These are phyloP conservation scores for Alaudala cheleensis DNA, from an alignment of 2,113 vertebrate species.

Conservation along the genomic window DNA sequence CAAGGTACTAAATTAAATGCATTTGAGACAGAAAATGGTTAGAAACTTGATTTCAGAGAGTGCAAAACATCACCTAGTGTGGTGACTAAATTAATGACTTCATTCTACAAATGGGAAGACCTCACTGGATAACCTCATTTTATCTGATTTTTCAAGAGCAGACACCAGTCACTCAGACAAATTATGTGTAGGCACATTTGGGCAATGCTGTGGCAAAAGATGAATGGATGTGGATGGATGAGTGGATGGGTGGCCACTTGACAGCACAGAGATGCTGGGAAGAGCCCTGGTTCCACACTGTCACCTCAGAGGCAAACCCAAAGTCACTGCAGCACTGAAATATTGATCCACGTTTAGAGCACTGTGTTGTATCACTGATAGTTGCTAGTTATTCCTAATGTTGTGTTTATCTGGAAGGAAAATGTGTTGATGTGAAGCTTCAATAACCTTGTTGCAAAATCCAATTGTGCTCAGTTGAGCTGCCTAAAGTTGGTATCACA, in stretches of 20 bases:
- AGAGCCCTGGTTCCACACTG: not conserved
- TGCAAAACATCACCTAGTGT: not conserved
- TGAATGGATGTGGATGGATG: not conserved
- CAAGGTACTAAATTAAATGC: not conserved
- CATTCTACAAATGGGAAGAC: not conserved
- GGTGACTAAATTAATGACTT: not conserved
- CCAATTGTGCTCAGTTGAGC: not conserved
- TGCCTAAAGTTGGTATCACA: not conserved
- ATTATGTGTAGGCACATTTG: not conserved
- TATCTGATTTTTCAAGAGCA: not conserved
- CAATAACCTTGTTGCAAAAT: not conserved
- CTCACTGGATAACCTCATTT: not conserved
- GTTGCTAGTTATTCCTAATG: not conserved
- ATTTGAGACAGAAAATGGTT: not conserved
- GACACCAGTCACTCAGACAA: not conserved
- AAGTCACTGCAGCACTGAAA: not conserved
- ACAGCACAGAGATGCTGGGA: not conserved
- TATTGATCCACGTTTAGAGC: not conserved
- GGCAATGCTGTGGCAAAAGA: not conserved
- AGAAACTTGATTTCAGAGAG: not conserved
- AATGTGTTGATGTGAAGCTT: not conserved
- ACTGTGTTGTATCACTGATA: too few relatives aligned
- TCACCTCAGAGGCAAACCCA: not conserved
- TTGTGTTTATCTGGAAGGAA: not conserved
- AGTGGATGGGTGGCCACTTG: not conserved